These are phyloP conservation scores for Macaca nemestrina DNA, from an alignment of 2,113 vertebrate species.

Conservation along the genomic window DNA sequence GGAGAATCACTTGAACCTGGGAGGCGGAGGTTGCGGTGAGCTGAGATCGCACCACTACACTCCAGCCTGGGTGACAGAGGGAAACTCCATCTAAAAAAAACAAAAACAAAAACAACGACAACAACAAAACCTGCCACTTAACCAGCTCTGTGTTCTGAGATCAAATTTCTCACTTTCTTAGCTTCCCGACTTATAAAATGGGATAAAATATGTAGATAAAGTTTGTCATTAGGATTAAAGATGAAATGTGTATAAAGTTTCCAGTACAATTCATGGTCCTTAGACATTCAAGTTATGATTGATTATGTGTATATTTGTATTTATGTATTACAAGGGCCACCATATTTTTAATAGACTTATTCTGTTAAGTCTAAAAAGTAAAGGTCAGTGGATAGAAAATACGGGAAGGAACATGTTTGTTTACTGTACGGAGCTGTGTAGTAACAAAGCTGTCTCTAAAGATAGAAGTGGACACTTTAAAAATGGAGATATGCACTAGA, in stretches of 20 bases:
- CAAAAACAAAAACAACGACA: too few relatives aligned
- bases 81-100: too few relatives aligned
- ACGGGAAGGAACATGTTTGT: not conserved
- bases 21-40: too few relatives aligned
- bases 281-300: conserved; percentile 1
- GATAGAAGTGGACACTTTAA: not conserved
- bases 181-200: not conserved
- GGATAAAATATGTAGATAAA: not conserved
- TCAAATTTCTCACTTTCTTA: conserved; percentile 3
- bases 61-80: too few relatives aligned
- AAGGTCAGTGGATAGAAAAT: not conserved
- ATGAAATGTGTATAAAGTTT: not conserved
- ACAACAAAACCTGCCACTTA: not conserved
- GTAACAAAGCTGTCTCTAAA: not conserved
- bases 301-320: not conserved
- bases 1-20: too few relatives aligned
- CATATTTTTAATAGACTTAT: not conserved
- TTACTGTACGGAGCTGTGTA: not conserved
- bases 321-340: not conserved
- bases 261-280: not conserved
- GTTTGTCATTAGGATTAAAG: not conserved
- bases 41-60: too few relatives aligned
- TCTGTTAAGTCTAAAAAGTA: conserved; percentile 1
- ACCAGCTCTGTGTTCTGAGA: not conserved
- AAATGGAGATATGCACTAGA: not conserved